A percentile compares a stretch with the other conserved stretches of the same genome.
Evolutionary conservation across 2,888 invertebrate species (phyloP).

Genomic region (Diaprepes abbreviatus): DNA sequence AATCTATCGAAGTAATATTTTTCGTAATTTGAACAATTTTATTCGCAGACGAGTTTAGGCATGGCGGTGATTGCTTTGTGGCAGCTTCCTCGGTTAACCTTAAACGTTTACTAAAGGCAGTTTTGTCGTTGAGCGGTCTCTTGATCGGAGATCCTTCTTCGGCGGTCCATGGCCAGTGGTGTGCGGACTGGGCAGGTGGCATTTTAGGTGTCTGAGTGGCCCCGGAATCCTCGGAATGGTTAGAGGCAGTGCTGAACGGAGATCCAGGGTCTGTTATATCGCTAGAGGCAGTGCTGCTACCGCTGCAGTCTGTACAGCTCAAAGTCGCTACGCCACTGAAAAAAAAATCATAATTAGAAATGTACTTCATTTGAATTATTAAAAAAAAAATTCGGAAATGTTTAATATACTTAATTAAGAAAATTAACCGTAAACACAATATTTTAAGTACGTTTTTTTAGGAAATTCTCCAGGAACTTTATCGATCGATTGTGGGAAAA

Average conservation of each 20-base stretch:
- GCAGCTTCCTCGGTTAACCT: constrained; percentile 54
- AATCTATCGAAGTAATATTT: constrained; percentile 50
- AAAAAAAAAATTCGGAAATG: too few species aligned
- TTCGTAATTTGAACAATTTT: constrained; percentile 47
- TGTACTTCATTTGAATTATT: too few species aligned
- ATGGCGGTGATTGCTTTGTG: constrained; percentile 60
- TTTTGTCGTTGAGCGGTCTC: constrained; percentile 56
- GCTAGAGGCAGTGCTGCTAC: constrained; percentile 73
- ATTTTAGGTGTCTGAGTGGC: constrained; percentile 61
- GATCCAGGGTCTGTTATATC: constrained; percentile 91
- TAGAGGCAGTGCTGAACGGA: constrained; percentile 81
- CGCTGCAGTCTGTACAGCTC: constrained; percentile 81
- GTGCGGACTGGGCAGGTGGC: constrained; percentile 62
- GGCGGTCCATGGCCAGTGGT: constrained; percentile 59
- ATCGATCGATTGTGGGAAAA: too few species aligned
- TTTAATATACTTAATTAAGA: too few species aligned
- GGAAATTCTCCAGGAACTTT: too few species aligned
- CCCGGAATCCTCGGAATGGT: constrained; percentile 66
- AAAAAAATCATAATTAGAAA: constrained; percentile 55
- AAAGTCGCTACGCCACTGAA: constrained; percentile 87
- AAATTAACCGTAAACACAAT: too few species aligned
- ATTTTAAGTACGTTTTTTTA: too few species aligned
- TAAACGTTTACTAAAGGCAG: constrained; percentile 59
- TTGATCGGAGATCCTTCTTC: constrained; percentile 49
- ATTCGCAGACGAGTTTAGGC: constrained; percentile 54